Base-by-base conservation (phyloP, 2,888 invertebrate genomes). In the Diabrotica balteata region DNA sequence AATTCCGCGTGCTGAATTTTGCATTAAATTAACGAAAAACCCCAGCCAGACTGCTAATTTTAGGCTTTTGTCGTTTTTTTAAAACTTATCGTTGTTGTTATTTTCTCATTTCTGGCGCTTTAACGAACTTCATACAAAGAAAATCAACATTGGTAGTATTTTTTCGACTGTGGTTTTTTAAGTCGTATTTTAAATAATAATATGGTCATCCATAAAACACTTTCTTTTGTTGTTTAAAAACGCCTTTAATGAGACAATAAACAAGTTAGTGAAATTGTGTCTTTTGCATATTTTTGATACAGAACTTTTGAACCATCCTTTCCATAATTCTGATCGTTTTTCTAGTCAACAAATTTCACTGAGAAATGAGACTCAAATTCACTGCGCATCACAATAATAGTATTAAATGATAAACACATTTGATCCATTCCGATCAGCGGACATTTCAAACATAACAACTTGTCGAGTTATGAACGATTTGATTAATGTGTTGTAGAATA, bases 301-400 rank as follows among this genome's bases (percentile, higher is more conserved):
- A 51, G 43, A 53, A 51, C 59, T 64, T 66, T 68, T 62, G 32
- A 59, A 60, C 51, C 9, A 58, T 63, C 71, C 58, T 66, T 66
- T 67, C 67, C 68, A 60, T 50, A 59, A 67, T 69, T 65, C 65
- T 63, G 46, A 60, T 66, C 64, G 32, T 66, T 62, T 66, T 57
- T 72, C 72, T 72, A 72, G 72, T 72, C 72, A 70, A 63, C 64
- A 44, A 63, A 59, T 68, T 69, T 66, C 59, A 66, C 54, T 59
- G 69, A 69, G 69, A 69, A 65, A 66, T 55, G 66, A 69, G 66
- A 69, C 66, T 66, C 63, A 50, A 58, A 59, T 68, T 54, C 63
- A 72, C 63, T 52, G 57, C 61, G 58, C 63, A 63, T 64, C 69
- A 66, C 69, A 64, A 67, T 22, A 66, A 66, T 63, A 69, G 69